These are phyloP conservation scores for Diadumene lineata DNA, from an alignment of 92 coral and sea anemone species.

Conservation along the genomic window DNA sequence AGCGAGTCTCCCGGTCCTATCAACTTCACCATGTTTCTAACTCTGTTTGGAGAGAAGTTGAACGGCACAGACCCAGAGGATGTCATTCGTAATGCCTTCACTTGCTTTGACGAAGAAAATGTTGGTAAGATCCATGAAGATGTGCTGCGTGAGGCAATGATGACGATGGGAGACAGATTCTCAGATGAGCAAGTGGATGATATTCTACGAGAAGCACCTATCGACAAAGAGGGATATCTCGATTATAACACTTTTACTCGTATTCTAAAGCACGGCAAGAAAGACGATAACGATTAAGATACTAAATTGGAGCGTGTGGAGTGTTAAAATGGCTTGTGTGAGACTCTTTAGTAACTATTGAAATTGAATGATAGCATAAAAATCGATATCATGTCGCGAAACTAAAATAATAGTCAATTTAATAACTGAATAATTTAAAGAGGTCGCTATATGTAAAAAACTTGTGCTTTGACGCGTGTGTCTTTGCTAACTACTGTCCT, in stretches of 20 bases:
- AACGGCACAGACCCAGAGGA: slow-evolving; percentile 99
- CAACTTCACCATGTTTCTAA: slow-evolving; percentile 97
- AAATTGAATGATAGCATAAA: no score
- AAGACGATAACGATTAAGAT: slow-evolving; percentile 73
- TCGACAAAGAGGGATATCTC: slow-evolving; percentile 88
- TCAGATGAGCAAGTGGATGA: slow-evolving; percentile 95
- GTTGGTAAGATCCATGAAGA: slow-evolving; percentile 83
- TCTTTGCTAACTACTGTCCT: no score
- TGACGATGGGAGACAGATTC: slow-evolving; percentile 95
- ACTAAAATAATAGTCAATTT: no score
- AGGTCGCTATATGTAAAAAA: no score
- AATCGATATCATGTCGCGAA: no score
- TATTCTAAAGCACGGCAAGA: slow-evolving; percentile 95
- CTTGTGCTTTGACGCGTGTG: no score
- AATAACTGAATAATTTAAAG: no score
- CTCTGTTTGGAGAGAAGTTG: slow-evolving; percentile 93
- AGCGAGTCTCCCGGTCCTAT: slow-evolving; percentile 94
- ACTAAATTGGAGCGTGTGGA: no score
- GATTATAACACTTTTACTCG: slow-evolving; percentile 85
- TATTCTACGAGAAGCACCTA: slow-evolving; percentile 95
- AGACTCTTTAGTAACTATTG: no score
- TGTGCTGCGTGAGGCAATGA: slow-evolving; percentile 84
- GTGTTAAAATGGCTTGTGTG: no score
- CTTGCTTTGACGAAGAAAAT: slow-evolving; percentile 90
- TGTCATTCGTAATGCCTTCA: slow-evolving; percentile 91